phyloP scores from a whole-genome alignment of 1,140 invertebrate genomes.

The Neuroterus valhalla region DNA sequence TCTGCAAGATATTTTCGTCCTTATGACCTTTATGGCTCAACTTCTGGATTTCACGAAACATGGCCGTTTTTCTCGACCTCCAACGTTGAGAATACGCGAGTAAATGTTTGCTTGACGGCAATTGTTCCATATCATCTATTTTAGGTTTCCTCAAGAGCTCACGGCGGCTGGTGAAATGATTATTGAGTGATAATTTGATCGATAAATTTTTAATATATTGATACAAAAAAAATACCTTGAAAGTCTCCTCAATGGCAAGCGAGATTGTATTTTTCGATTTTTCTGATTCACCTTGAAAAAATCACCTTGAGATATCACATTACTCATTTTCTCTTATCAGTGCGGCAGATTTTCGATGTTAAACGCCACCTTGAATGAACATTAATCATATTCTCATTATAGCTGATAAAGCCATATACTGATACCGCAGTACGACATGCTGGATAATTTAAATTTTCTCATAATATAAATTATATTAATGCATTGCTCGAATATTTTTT shows the following conservation, averaged over 20 bases:
- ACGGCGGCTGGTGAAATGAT: conserved; percentile 62
- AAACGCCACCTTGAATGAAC: conserved; percentile 25
- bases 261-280: conserved; percentile 45
- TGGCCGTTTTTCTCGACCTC: conserved; percentile 45
- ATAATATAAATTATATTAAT: too few species aligned
- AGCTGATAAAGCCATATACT: conserved; percentile 26
- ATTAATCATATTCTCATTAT: background rate
- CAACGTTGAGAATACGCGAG: conserved; percentile 57
- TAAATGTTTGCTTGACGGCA: conserved; percentile 59
- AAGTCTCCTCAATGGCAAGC: conserved; percentile 34
- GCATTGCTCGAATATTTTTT: too few species aligned
- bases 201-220: conserved; percentile 12
- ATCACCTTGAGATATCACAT: conserved; percentile 36
- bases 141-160: conserved; percentile 55
- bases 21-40: conserved; percentile 32
- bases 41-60: conserved; percentile 38
- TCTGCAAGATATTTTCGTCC: conserved; percentile 47
- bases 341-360: conserved; percentile 40
- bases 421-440: conserved; percentile 21
- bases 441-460: too few species aligned
- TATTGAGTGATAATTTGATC: conserved; percentile 22
- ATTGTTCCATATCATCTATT: conserved; percentile 56
- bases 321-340: conserved; percentile 40
- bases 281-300: conserved; percentile 49
- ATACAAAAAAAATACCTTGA: conserved; percentile 47